phyloP scores from a whole-genome alignment of 2,888 invertebrate species.

The Villa cingulata region DNA sequence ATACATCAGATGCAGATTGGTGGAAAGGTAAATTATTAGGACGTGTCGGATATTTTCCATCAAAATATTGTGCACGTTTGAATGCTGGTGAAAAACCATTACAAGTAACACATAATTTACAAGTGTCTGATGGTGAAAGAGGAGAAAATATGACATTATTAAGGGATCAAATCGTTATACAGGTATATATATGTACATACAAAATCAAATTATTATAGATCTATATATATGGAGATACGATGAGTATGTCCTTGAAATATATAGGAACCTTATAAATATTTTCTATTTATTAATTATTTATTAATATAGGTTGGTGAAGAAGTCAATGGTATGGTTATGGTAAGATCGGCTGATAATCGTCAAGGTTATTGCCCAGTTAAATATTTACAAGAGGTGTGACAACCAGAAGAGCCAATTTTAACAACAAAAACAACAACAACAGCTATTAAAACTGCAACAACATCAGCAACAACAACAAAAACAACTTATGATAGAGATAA shows the following conservation, averaged over 20 bases:
- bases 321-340: constrained; percentile 85
- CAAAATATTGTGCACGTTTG: constrained; percentile 83
- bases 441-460: constrained; percentile 4
- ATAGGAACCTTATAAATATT: neutral
- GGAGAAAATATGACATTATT: constrained; percentile 58
- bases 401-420: constrained; percentile 37
- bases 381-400: constrained; percentile 92
- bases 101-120: constrained; percentile 76
- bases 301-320: constrained; percentile 60
- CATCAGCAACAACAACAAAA: constrained; percentile 12
- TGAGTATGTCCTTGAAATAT: too few relatives aligned
- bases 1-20: constrained; percentile 91
- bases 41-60: constrained; percentile 83
- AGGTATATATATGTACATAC: constrained; percentile 27
- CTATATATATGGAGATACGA: too few relatives aligned
- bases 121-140: constrained; percentile 70
- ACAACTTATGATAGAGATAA: constrained; percentile 26
- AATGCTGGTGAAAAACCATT: constrained; percentile 82
- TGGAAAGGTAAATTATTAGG: constrained; percentile 94
- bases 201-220: too few relatives aligned
- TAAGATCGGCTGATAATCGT: constrained; percentile 82
- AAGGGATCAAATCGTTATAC: constrained; percentile 87
- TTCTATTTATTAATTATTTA: neutral
- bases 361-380: constrained; percentile 89
- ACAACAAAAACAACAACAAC: neutral